Percentiles rank a stretch among this genome's conserved stretches.
Evolutionary conservation across 2,888 invertebrate species (phyloP).

Genomic region (Penaeus monodon): DNA sequence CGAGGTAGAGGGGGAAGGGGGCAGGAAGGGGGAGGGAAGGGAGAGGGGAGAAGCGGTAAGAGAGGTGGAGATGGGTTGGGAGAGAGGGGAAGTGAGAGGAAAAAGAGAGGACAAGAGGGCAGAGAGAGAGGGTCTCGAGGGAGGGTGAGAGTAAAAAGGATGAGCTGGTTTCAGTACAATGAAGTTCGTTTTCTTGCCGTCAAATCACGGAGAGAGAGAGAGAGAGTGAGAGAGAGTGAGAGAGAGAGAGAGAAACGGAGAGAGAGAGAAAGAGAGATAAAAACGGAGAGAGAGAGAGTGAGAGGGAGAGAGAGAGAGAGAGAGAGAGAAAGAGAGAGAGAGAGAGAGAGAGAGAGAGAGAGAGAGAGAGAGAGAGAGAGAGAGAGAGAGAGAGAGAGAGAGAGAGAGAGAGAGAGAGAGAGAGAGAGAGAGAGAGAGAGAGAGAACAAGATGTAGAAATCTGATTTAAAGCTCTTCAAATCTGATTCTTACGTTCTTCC

Average conservation of each 20-base stretch:
- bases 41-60: too few species aligned
- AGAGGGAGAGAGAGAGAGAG: neutral
- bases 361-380: conserved; percentile 9
- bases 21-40: too few species aligned
- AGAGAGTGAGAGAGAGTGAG: neutral
- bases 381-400: conserved; percentile 23
- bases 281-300: neutral
- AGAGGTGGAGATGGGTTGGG: too few species aligned
- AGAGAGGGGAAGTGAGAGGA: too few species aligned
- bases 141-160: too few species aligned
- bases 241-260: neutral
- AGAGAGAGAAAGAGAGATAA: neutral
- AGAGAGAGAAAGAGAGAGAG: neutral
- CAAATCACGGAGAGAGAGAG: neutral
- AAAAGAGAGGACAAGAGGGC: too few species aligned
- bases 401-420: neutral
- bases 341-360: neutral
- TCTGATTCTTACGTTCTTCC: too few species aligned
- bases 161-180: too few species aligned
- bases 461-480: too few species aligned
- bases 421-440: neutral
- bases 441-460: neutral
- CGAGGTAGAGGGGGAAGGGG: too few species aligned
- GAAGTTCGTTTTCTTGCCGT: too few species aligned
- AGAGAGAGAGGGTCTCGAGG: too few species aligned